Percentiles rank a stretch among this genome's conserved stretches.
Evolutionary conservation across 2,113 vertebrate species (phyloP).

Genomic region (Condylura cristata): DNA sequence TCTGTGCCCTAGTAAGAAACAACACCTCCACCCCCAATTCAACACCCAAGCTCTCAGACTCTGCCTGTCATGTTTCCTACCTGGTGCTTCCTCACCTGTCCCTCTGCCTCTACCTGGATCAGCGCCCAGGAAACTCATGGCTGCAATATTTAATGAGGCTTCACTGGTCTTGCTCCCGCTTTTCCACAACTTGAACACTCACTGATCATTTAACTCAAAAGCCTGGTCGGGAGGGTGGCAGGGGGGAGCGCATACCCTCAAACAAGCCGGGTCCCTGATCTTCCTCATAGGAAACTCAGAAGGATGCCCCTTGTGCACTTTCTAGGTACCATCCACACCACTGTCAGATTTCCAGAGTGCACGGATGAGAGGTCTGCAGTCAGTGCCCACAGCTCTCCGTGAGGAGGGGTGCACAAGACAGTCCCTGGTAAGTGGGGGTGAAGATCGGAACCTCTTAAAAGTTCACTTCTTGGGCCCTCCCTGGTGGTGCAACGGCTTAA

Average conservation of each 20-base stretch:
- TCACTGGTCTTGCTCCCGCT: background rate
- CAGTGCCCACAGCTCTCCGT: background rate
- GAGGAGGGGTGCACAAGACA: background rate
- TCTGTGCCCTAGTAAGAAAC: background rate
- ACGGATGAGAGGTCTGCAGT: too few relatives aligned
- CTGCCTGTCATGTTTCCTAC: too few relatives aligned
- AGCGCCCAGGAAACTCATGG: background rate
- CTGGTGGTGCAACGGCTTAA: too few relatives aligned
- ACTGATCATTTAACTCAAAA: background rate
- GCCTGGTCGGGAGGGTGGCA: too few relatives aligned
- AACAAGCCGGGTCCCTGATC: background rate
- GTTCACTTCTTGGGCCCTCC: too few relatives aligned
- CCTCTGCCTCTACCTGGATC: background rate
- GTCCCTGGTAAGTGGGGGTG: fast-evolving
- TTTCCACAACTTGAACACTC: background rate
- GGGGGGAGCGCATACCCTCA: background rate
- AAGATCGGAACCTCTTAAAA: background rate
- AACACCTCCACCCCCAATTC: too few relatives aligned
- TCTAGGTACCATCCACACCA: background rate
- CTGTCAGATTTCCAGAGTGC: background rate
- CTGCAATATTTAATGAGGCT: background rate
- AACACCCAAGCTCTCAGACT: too few relatives aligned
- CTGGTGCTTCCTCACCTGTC: background rate
- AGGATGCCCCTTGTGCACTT: background rate
- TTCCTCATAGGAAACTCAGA: background rate